Evolutionary conservation across 2,113 vertebrate genomes (phyloP), one percentile per base, ranked within the genome.

Genomic region (Tauraco erythrolophus): DNA sequence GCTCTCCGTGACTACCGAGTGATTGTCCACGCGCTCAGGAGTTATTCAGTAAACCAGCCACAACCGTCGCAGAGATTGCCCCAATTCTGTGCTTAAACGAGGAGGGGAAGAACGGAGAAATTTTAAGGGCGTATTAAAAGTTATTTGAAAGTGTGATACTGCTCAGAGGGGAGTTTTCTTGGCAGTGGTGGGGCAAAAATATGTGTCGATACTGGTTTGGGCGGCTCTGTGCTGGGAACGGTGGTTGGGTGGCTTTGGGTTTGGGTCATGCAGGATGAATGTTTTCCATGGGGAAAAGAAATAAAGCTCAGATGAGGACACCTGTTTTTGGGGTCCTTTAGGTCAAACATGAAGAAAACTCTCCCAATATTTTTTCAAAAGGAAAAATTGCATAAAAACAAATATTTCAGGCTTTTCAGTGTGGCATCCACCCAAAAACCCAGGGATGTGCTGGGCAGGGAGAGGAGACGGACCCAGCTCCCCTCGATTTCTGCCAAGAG

Each of bases 1-100:
- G 43, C 81, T 92, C 50, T 78, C 78, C 78, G n/a, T 31, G 53
- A 66, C 58, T 45, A 53, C 87, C 13, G 80, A 87, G 30, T 89
- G 61, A 69, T 58, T 89, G 85, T 62, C 92, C 77, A 43, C 7
- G 24, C 22, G 48, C 57, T 28, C n/a, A 50, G 76, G 69, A 86
- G 69, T 93, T 80, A 69, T 58, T 90, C 84, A 76, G 31, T 62
- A 92, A 91, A 72, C 79, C 93, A 92, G 82, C 94, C 78, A 15
- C 65, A 60, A 8, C 17, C 56, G 62, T 56, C 84, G 37, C 14
- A 77, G 89, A 95, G 86, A 64, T 80, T 56, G 46, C 82, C 70
- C 84, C 84, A 93, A 86, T 76, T 72, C 77, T 2, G 31, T 30
- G 31, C 66, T 94, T 96, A 93, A 96, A 95, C 8, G 82, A 95